phyloP scores from a whole-genome alignment of 2,888 invertebrate species.

The Drosophila phalerata region DNA sequence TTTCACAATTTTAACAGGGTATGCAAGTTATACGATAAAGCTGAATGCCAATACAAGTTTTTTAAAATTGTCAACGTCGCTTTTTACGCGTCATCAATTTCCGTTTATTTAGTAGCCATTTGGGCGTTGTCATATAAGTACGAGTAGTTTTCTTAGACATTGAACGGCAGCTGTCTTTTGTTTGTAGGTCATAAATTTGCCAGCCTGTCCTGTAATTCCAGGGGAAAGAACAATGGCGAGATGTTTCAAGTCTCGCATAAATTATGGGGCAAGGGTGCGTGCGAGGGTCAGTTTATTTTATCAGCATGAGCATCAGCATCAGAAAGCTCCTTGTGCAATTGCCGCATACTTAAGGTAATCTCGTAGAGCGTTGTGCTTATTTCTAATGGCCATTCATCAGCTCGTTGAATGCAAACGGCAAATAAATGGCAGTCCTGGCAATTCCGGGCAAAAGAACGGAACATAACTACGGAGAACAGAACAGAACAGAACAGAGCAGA shows the following conservation, averaged over 20 bases:
- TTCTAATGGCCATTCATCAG: slow-evolving; percentile 80
- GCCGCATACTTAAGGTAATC: slow-evolving; percentile 80
- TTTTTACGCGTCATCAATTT: slow-evolving; percentile 77
- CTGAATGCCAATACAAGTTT: slow-evolving; percentile 59
- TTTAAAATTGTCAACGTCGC: slow-evolving; percentile 76
- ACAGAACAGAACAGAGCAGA: background rate
- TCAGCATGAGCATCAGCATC: slow-evolving; percentile 49
- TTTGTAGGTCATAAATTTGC: slow-evolving; percentile 72
- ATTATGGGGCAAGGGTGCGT: slow-evolving; percentile 64
- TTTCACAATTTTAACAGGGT: slow-evolving; percentile 27
- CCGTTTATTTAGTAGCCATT: slow-evolving; percentile 73
- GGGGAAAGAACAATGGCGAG: slow-evolving; percentile 23
- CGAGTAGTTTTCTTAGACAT: slow-evolving; percentile 59
- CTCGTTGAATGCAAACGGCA: slow-evolving; percentile 79
- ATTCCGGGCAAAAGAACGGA: slow-evolving; percentile 18
- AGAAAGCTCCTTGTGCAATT: slow-evolving; percentile 77
- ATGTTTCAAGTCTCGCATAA: slow-evolving; percentile 65
- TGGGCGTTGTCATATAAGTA: slow-evolving; percentile 51
- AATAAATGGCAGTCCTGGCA: slow-evolving; percentile 64
- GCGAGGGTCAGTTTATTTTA: slow-evolving; percentile 63
- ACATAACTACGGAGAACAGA: slow-evolving; percentile 11
- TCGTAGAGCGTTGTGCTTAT: slow-evolving; percentile 73
- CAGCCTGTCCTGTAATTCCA: slow-evolving; percentile 10
- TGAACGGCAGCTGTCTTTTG: slow-evolving; percentile 70
- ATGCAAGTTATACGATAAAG: slow-evolving; percentile 29